Evolutionary conservation across 2,113 vertebrate species (phyloP).

Genomic region (Herpailurus yagouaroundi): DNA sequence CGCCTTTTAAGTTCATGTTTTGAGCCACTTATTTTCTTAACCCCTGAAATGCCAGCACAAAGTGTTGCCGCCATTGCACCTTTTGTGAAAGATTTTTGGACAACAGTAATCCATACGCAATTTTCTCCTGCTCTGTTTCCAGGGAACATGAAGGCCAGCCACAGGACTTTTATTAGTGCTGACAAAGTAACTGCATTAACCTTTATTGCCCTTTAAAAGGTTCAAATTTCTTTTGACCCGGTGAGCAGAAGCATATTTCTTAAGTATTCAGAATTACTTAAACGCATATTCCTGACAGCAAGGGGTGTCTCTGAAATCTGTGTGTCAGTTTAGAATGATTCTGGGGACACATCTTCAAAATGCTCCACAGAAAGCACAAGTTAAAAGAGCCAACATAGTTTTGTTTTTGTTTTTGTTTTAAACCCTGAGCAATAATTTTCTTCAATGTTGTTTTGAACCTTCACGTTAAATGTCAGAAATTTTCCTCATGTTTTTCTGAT

Average conservation of each 20-base stretch:
- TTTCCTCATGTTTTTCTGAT: not conserved
- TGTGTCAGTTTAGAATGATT: constrained; percentile 39
- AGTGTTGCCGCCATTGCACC: not conserved
- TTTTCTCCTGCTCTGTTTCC: constrained; percentile 14
- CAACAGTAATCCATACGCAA: not conserved
- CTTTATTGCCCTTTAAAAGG: constrained; percentile 26
- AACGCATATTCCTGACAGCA: not conserved
- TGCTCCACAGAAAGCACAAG: not conserved
- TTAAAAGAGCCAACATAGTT: constrained; percentile 34
- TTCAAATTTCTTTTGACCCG: constrained; percentile 15
- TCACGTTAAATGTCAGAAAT: constrained; percentile 13
- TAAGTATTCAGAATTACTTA: constrained; percentile 5
- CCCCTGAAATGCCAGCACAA: not conserved
- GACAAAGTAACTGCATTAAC: not conserved
- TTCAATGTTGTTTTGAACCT: not conserved
- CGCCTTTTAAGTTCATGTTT: constrained; percentile 41
- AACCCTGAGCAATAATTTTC: not conserved
- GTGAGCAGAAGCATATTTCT: constrained; percentile 34
- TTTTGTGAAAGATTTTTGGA: not conserved
- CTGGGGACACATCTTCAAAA: not conserved
- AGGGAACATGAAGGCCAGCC: not conserved
- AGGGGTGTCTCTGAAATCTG: constrained; percentile 9
- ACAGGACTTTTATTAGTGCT: not conserved
- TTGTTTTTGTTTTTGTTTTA: not conserved
- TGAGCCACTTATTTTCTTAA: not conserved